Base-by-base conservation (phyloP, 2,797 vertebrate species). In the Pipistrellus pipistrellus region DNA sequence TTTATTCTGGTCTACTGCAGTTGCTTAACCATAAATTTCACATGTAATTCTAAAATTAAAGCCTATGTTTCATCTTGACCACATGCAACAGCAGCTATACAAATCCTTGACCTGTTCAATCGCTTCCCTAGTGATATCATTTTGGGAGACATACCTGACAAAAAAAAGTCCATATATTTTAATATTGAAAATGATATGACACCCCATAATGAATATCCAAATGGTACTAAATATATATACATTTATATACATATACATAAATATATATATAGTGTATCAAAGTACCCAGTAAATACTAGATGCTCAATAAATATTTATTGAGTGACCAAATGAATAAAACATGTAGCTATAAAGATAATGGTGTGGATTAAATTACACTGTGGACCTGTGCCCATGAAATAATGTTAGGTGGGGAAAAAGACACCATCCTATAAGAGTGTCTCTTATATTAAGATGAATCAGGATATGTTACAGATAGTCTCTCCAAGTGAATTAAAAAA, bases 1-100 rank as follows among this genome's bases (percentile, higher is more conserved):
- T 80, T 94, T 90, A 88, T 44, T 59, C 12, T 88, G 38, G n/a
- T 55, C 64, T 81, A 3, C 38, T 86, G 11, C 13, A 59, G 13
- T 83, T 46, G 25, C 13, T 57, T 88, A 95, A 83, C 66, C 41
- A n/a, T 78, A 85, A 51, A 69, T 93, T 94, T 88, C 11, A 94
- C 35, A 48, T 85, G 30, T 55, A 82, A 82, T 73, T 88, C 38
- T 85, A 82, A 66, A 93, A 72, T 53, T 59, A 78, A 92, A 95
- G 25, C 32, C 2, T 59, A 8, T 73, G 32, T 83, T 92, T 88
- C 55, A 77, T 51, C 23, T 92, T 66, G 41, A 82, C 44, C 41
- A 69, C 38, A 53, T 32, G 15, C 25, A 57, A 30, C 11, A 96
- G 27, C 71, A 85, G 14, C 17, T 59, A 1, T 77, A 25, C 4